A percentile compares a stretch with the other conserved stretches of the same genome.
These are phyloP conservation scores for Tenebrio molitor DNA, from an alignment of 1,140 invertebrate species.

Conservation along the genomic window DNA sequence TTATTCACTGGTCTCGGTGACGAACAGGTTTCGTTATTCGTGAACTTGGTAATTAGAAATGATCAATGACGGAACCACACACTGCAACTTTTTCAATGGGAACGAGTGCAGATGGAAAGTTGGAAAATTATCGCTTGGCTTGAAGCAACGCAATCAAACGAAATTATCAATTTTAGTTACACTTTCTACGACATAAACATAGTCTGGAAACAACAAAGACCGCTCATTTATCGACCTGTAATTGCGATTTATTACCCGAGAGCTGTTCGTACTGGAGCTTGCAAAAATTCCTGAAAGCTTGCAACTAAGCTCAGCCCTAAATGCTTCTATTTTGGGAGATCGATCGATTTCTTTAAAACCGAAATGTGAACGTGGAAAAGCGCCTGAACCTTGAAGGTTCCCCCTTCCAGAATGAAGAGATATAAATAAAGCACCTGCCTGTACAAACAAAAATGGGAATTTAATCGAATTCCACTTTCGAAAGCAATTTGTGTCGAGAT, in stretches of 20 bases:
- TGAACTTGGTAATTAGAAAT: neutral
- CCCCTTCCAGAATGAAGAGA: neutral
- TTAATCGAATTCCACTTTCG: constrained; percentile 12
- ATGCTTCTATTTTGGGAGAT: too few relatives aligned
- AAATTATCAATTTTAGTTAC: constrained; percentile 15
- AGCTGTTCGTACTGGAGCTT: too few relatives aligned
- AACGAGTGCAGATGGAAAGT: neutral
- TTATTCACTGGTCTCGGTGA: constrained; percentile 8
- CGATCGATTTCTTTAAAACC: too few relatives aligned
- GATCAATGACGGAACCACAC: neutral
- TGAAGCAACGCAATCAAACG: neutral
- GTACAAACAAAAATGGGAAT: constrained; percentile 13
- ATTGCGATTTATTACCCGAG: constrained; percentile 26
- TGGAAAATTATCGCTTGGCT: neutral
- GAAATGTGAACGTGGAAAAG: too few relatives aligned
- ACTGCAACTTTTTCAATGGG: neutral
- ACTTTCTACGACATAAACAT: constrained; percentile 13
- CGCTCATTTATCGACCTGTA: constrained; percentile 9
- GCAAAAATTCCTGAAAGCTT: too few relatives aligned
- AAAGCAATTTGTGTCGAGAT: constrained; percentile 24
- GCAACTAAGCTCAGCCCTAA: too few relatives aligned
- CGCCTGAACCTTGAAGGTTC: neutral
- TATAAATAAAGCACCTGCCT: neutral
- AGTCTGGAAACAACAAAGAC: constrained; percentile 7
- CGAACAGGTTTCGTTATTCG: constrained; percentile 17